A percentile compares a stretch with the other conserved stretches of the same genome.
These are phyloP conservation scores for Tachuris rubrigastra DNA, from an alignment of 2,113 vertebrate species.

Conservation along the genomic window DNA sequence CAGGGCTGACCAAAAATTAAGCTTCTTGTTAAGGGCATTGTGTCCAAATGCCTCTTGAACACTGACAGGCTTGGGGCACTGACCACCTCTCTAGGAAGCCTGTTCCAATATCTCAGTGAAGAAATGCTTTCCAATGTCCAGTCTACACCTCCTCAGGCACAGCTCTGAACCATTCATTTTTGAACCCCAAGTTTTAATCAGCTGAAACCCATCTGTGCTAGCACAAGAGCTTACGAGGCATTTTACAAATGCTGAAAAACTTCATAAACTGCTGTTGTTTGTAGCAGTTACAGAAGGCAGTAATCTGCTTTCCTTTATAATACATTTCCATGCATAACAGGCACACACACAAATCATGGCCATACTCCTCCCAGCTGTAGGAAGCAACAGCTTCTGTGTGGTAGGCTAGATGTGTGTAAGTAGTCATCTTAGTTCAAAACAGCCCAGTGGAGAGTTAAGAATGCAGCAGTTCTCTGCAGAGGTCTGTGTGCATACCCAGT, in stretches of 20 bases:
- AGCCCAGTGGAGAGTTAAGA: not conserved
- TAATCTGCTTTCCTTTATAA: not conserved
- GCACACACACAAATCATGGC: not conserved
- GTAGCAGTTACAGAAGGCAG: not conserved
- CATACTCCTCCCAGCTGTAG: not conserved
- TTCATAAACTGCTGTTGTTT: not conserved
- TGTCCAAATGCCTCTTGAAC: not conserved
- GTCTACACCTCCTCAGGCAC: not conserved
- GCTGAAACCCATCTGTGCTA: not conserved
- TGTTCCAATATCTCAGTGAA: not conserved
- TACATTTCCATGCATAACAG: not conserved
- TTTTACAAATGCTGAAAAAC: not conserved
- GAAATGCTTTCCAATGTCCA: not conserved
- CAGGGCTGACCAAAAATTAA: not conserved
- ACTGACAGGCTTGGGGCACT: fast-evolving
- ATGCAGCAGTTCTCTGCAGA: not conserved
- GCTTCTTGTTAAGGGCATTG: not conserved
- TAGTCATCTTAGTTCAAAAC: not conserved
- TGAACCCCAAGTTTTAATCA: not conserved
- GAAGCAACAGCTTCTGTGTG: not conserved
- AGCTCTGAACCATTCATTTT: not conserved
- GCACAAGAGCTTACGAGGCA: not conserved
- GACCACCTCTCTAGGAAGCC: not conserved
- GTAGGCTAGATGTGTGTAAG: not conserved
- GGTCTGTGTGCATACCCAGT: not conserved